Evolutionary conservation across 2,797 vertebrate genomes (phyloP).

Genomic region (Sylvilagus floridanus): DNA sequence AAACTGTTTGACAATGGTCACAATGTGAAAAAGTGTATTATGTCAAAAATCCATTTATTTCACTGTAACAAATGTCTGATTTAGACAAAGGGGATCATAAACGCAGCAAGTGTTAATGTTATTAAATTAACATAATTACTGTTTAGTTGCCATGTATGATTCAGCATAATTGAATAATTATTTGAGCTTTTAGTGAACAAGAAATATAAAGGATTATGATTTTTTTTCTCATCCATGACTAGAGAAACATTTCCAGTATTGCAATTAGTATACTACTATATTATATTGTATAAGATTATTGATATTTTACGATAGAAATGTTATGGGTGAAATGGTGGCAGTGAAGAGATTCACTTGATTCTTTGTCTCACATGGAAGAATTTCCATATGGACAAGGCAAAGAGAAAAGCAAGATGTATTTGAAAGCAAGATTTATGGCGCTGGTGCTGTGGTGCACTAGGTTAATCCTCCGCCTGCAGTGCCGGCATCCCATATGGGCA

Average conservation of each 20-base stretch:
- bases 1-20: conserved; percentile 47
- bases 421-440: too few relatives aligned
- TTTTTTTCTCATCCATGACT: conserved; percentile 9
- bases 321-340: too few relatives aligned
- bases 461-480: too few relatives aligned
- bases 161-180: conserved; percentile 1
- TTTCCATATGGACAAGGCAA: too few relatives aligned
- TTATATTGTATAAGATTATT: background rate
- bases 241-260: conserved; percentile 38
- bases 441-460: too few relatives aligned
- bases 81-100: background rate
- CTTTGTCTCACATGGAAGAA: too few relatives aligned
- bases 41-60: conserved; percentile 46
- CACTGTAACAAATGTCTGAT: conserved; percentile 2
- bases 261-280: background rate
- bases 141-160: background rate
- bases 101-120: background rate
- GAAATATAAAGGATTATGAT: background rate
- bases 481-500: too few relatives aligned
- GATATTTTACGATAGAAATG: too few relatives aligned
- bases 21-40: conserved; percentile 35
- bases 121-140: conserved; percentile 40
- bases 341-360: too few relatives aligned
- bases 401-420: too few relatives aligned
- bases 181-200: conserved; percentile 26